Conservation (phyloP, 1,140 invertebrate species). For the Drosophila micromelanica region DNA sequence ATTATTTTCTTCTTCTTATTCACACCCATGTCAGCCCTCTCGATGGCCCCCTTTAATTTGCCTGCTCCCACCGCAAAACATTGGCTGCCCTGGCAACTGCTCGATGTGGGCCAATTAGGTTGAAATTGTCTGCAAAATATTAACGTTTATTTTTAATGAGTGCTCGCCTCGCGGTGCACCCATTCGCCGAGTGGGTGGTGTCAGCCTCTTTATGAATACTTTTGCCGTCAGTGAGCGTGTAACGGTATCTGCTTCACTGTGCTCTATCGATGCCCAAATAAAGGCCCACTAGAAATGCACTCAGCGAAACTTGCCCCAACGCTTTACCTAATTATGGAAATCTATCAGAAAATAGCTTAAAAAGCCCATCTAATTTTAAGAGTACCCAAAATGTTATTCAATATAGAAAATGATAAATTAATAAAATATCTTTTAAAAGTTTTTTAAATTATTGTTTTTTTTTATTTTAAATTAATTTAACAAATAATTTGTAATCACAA, state of each 20-base stretch:
- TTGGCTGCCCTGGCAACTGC: conserved; percentile 53
- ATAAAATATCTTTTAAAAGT: too few species aligned
- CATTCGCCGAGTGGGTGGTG: conserved; percentile 21
- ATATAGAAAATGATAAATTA: too few species aligned
- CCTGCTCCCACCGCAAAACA: conserved; percentile 32
- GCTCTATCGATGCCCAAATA: conserved; percentile 16
- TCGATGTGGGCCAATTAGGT: conserved; percentile 73
- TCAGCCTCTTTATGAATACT: background rate
- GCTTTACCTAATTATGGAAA: background rate
- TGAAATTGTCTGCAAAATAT: conserved; percentile 75
- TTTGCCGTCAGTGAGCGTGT: background rate
- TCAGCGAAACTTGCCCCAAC: background rate
- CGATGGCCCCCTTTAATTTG: background rate
- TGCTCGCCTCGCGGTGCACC: conserved; percentile 16
- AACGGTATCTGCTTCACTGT: background rate
- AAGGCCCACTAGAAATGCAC: background rate
- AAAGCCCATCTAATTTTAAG: too few species aligned
- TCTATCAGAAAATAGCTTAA: too few species aligned
- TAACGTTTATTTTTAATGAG: conserved; percentile 66
- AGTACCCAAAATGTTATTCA: too few species aligned
- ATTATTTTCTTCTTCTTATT: conserved; percentile 35
- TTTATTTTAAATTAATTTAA: too few species aligned
- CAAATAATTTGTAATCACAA: too few species aligned
- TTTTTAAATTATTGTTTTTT: too few species aligned
- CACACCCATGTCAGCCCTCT: background rate